Percentiles rank a stretch among this genome's conserved stretches.
phyloP scores from a whole-genome alignment of 2,113 vertebrate genomes.

The Beaufortia kweichowensis region DNA sequence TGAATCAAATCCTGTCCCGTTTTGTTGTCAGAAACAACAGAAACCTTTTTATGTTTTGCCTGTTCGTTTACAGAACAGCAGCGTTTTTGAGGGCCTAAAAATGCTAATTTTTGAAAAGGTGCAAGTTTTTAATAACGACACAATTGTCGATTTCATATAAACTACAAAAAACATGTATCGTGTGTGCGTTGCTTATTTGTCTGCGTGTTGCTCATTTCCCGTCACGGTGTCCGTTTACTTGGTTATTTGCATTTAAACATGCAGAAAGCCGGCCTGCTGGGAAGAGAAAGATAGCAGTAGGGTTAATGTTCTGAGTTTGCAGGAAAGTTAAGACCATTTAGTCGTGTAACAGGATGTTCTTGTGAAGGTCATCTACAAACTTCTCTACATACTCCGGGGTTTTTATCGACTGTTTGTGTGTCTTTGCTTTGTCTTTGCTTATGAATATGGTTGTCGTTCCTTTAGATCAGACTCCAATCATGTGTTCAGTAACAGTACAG shows the following conservation, averaged over 20 bases:
- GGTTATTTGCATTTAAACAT: not conserved
- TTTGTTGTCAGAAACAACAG: too few species aligned
- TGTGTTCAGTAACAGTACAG: conserved; percentile 63
- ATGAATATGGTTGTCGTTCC: not conserved
- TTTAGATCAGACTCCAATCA: conserved; percentile 53
- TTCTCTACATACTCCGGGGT: not conserved
- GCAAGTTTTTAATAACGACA: too few species aligned
- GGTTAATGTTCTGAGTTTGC: conserved; percentile 48
- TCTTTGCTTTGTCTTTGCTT: not conserved
- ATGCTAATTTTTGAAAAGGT: too few species aligned
- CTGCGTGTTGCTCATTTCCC: not conserved
- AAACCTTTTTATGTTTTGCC: too few species aligned
- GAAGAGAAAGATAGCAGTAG: conserved; percentile 28
- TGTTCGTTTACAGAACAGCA: too few species aligned
- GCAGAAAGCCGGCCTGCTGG: conserved; percentile 29
- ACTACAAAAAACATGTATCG: too few species aligned
- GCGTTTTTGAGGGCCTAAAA: too few species aligned
- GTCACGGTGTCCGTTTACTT: not conserved
- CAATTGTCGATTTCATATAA: too few species aligned
- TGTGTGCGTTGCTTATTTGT: not conserved
- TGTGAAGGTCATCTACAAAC: conserved; percentile 54
- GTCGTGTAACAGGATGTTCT: conserved; percentile 59
- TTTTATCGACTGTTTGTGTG: not conserved
- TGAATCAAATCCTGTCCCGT: too few species aligned
- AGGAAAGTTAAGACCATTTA: conserved; percentile 53